Evolutionary conservation across 2,797 vertebrate species (phyloP).

Genomic region (Mastacembelus armatus): DNA sequence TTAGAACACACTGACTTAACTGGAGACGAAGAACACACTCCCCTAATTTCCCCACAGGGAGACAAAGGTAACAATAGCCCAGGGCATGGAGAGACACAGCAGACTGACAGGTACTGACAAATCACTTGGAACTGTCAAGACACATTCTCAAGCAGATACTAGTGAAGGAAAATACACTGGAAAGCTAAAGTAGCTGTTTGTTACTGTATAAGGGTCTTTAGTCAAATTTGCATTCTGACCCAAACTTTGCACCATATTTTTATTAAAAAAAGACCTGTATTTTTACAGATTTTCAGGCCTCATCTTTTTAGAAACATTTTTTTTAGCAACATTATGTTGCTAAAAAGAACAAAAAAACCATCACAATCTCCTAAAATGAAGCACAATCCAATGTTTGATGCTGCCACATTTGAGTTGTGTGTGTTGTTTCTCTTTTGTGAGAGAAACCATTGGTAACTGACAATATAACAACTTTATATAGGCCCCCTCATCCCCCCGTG

Average conservation of each 20-base stretch:
- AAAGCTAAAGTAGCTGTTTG: too few relatives aligned
- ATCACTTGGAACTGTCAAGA: constrained; percentile 12
- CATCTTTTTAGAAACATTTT: too few relatives aligned
- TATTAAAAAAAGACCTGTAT: neutral
- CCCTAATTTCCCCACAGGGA: constrained; percentile 47
- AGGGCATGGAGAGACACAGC: constrained; percentile 6
- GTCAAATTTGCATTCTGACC: neutral
- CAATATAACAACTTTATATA: constrained; percentile 39
- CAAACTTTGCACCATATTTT: neutral
- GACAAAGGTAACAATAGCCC: constrained; percentile 27
- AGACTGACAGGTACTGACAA: constrained; percentile 28
- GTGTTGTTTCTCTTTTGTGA: constrained; percentile 48
- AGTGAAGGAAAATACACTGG: neutral
- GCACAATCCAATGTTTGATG: constrained; percentile 27
- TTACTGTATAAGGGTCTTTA: too few relatives aligned
- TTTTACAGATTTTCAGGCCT: neutral
- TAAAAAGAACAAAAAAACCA: constrained; percentile 29
- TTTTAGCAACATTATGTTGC: too few relatives aligned
- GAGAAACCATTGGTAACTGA: constrained; percentile 50
- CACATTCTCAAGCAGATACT: neutral
- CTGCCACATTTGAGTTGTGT: constrained; percentile 25
- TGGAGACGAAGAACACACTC: constrained; percentile 35
- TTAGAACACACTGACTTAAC: constrained; percentile 37
- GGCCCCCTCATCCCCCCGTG: constrained; percentile 34
- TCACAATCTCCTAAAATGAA: constrained; percentile 29